phyloP scores from a whole-genome alignment of 2,113 vertebrate species.

The Cyanoderma ruficeps region DNA sequence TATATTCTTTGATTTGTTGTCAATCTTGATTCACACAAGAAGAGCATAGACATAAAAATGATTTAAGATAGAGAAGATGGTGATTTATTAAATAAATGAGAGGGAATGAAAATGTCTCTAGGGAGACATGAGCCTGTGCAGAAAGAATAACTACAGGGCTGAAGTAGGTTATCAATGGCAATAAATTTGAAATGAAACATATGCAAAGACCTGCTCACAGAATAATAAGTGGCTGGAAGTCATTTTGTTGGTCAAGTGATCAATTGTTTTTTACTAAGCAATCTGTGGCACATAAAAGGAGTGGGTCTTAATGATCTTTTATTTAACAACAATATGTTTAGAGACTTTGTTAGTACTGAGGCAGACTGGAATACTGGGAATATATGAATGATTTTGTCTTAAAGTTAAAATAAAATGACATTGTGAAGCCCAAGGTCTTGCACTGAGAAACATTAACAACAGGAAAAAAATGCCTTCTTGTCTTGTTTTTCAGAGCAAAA shows the following conservation, averaged over 20 bases:
- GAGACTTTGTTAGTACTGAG: background rate
- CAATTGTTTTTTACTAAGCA: background rate
- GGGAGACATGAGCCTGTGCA: background rate
- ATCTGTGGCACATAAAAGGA: background rate
- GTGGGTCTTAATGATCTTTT: background rate
- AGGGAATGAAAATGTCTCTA: background rate
- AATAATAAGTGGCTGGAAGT: background rate
- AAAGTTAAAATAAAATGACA: background rate
- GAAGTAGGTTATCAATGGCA: background rate
- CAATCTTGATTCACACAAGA: background rate
- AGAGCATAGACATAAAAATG: background rate
- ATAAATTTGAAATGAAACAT: slow-evolving; percentile 9
- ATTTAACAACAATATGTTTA: background rate
- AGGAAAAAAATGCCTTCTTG: background rate
- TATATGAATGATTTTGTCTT: background rate
- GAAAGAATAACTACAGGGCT: background rate
- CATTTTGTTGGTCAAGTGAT: background rate
- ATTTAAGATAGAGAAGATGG: background rate
- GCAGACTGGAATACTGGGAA: background rate
- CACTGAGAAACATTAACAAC: background rate
- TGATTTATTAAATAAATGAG: slow-evolving; percentile 24
- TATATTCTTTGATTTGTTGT: background rate
- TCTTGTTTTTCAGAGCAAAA: background rate
- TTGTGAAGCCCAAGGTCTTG: background rate
- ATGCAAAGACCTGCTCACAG: background rate